phyloP scores from a whole-genome alignment of 2,113 vertebrate species.

The Pseudorhombus dupliciocellatus region DNA sequence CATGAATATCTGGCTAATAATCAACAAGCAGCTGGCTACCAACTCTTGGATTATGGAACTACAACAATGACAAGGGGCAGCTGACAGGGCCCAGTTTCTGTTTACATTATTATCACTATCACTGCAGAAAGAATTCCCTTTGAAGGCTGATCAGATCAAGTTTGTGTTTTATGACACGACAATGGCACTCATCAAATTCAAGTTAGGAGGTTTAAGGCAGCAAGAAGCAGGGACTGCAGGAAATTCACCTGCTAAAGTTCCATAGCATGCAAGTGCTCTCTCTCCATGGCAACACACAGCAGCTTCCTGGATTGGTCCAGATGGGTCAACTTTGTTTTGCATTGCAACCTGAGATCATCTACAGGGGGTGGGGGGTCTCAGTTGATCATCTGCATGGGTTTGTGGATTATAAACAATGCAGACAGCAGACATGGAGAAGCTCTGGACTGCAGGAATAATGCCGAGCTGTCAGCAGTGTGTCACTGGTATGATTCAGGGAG shows the following conservation, averaged over 20 bases:
- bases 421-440: no score
- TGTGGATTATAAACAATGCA: background rate
- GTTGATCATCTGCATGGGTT: background rate
- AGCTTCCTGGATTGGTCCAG: background rate
- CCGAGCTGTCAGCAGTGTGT: background rate
- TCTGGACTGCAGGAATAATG: background rate
- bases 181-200: constrained; percentile 12
- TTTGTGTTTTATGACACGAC: constrained; percentile 5
- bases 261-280: background rate
- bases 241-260: background rate
- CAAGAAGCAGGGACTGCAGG: background rate
- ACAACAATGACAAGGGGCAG: constrained; percentile 16
- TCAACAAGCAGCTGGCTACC: constrained; percentile 22
- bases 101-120: constrained; percentile 30
- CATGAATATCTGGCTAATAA: constrained; percentile 10
- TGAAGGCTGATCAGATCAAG: constrained; percentile 16
- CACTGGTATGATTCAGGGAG: background rate
- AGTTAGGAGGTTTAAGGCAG: background rate
- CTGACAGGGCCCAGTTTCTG: constrained; percentile 14
- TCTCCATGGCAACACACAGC: background rate
- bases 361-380: background rate
- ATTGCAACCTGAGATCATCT: background rate
- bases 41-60: background rate
- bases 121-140: background rate
- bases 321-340: background rate